Percentiles rank a stretch among this genome's conserved stretches.
These are phyloP conservation scores for Lochmaea crataegi DNA, from an alignment of 2,888 invertebrate genomes.

Conservation along the genomic window DNA sequence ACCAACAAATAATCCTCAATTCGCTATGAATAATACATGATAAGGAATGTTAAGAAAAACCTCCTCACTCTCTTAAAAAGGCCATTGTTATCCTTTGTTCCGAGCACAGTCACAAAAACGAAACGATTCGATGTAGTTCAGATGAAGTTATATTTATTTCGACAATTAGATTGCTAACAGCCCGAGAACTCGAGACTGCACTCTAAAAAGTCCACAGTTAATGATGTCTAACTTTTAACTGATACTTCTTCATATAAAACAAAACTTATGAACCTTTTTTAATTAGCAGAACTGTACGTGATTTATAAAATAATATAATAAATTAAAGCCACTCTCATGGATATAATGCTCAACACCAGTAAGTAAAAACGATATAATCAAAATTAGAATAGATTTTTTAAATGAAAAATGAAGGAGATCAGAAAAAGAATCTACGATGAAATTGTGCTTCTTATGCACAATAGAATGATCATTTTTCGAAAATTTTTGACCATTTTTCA, in stretches of 20 bases:
- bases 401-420: too few relatives aligned
- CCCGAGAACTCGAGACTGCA: slow-evolving; percentile 11
- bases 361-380: too few relatives aligned
- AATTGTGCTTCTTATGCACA: too few relatives aligned
- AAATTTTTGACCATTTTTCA: too few relatives aligned
- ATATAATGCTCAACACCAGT: too few relatives aligned
- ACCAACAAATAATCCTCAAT: slow-evolving; percentile 42
- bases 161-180: slow-evolving; percentile 47
- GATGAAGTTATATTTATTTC: slow-evolving; percentile 56
- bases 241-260: background rate
- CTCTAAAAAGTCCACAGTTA: background rate
- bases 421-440: too few relatives aligned
- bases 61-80: slow-evolving; percentile 46
- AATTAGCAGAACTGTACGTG: too few relatives aligned
- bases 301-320: too few relatives aligned
- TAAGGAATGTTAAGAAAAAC: slow-evolving; percentile 50
- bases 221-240: slow-evolving; percentile 2
- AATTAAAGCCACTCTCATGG: too few relatives aligned
- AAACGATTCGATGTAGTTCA: slow-evolving; percentile 45
- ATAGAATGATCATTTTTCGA: too few relatives aligned
- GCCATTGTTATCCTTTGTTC: slow-evolving; percentile 54
- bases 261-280: too few relatives aligned
- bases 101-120: slow-evolving; percentile 45
- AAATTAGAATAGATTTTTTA: too few relatives aligned
- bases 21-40: slow-evolving; percentile 50